Base-by-base conservation (phyloP, 2,113 vertebrate genomes). In the Lichenostomus cassidix region DNA sequence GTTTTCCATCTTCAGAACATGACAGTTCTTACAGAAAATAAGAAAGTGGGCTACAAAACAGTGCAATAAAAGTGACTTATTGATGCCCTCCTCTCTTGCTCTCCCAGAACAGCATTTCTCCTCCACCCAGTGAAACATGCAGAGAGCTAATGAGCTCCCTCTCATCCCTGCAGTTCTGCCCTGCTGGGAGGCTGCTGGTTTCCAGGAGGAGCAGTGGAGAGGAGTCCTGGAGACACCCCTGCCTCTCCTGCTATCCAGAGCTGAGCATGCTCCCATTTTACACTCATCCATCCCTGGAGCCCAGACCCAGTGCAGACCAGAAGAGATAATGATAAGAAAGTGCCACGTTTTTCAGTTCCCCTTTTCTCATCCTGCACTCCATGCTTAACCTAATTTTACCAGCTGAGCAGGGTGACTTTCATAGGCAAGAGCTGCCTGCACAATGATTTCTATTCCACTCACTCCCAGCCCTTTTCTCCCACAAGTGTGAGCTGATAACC, bases 401-500 rank as follows among this genome's bases (percentile, higher is more conserved):
- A 84, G 10, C 79, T 37, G 41, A 90, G 83, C 31, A 56, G 80
- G 37, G 55, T 79, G 80, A 56, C 49, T 87, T 95, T 78, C n/a
- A 20, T 23, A 90, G 83, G 93, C 82, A 93, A 94, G 87, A 89
- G 50, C 55, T 89, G 76, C 92, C 64, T 71, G 69, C 65, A 83
- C 76, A 92, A 49, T 78, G 33, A 93, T 87, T 92, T 84, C 82
- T 73, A 78, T 94, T 95, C 86, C 92, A 25, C 88, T 92, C 88
- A 37, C 56, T 95, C 83, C 28, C 65, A n/a, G 73, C 29, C 80
- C 47, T 92, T 93, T 92, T 95, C 53, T 73, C 87, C 73, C 56
- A 60, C 88, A 58, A 90, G 86, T 75, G 82, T 89, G 85, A 90
- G 88, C 47, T 0, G 88, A 96, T 96, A 96, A 92, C 90, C 46